Percentiles rank a stretch among this genome's conserved stretches.
Evolutionary conservation across 2,113 vertebrate genomes (phyloP).

Genomic region (Actinemys pallida): DNA sequence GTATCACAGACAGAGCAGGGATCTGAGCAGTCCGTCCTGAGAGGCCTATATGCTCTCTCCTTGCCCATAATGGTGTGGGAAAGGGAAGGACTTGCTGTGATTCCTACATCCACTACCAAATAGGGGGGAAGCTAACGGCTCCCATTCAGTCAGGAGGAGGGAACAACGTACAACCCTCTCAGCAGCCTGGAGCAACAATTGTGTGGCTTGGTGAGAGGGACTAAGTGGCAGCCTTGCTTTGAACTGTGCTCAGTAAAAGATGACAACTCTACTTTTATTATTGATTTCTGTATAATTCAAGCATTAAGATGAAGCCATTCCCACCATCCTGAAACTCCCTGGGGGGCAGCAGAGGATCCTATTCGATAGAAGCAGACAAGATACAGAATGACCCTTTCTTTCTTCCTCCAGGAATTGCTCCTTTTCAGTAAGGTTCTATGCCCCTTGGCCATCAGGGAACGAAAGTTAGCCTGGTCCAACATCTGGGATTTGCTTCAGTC

Average conservation of each 20-base stretch:
- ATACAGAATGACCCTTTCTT: neutral
- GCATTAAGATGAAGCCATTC: neutral
- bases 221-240: rapidly evolving
- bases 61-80: neutral
- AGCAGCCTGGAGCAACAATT: rapidly evolving
- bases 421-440: neutral
- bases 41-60: neutral
- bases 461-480: neutral
- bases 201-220: neutral
- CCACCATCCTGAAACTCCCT: neutral
- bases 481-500: neutral
- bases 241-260: neutral
- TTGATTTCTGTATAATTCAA: neutral
- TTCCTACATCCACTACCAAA: neutral
- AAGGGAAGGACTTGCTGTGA: neutral
- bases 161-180: rapidly evolving
- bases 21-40: too few relatives aligned
- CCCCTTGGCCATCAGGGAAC: neutral
- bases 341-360: neutral
- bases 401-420: neutral
- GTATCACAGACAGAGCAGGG: neutral
- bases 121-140: neutral
- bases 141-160: neutral
- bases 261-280: neutral
- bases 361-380: neutral